phyloP scores from a whole-genome alignment of 1,140 invertebrate genomes.

The Lasaia peninsularis region DNA sequence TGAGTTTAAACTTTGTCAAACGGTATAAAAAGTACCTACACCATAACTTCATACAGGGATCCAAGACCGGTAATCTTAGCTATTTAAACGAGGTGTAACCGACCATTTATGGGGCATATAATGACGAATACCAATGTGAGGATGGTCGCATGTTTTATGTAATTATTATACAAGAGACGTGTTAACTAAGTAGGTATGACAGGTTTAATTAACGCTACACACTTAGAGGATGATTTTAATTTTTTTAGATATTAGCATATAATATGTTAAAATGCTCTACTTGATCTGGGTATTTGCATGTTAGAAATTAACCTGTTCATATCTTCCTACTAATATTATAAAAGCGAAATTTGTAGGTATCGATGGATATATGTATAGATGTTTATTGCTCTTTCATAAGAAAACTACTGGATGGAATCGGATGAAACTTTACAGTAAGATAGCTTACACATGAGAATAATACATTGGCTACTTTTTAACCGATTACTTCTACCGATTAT shows the following conservation, averaged over 20 bases:
- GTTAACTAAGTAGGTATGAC: slow-evolving; percentile 13
- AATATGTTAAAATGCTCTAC: too few species aligned
- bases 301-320: too few species aligned
- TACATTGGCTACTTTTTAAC: too few species aligned
- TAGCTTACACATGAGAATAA: too few species aligned
- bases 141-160: slow-evolving; percentile 26
- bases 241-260: slow-evolving; percentile 4
- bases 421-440: too few species aligned
- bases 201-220: slow-evolving; percentile 11
- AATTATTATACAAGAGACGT: slow-evolving; percentile 28
- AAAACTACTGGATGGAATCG: too few species aligned
- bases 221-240: neutral
- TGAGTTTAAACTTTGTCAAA: neutral
- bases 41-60: slow-evolving; percentile 20
- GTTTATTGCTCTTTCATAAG: too few species aligned
- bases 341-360: too few species aligned
- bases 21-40: neutral
- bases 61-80: slow-evolving; percentile 22
- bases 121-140: slow-evolving; percentile 30
- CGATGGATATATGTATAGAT: too few species aligned
- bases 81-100: slow-evolving; percentile 30
- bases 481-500: too few species aligned
- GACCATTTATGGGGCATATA: slow-evolving; percentile 32
- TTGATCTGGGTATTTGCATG: too few species aligned
- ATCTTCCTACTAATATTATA: too few species aligned